Evolutionary conservation across 2,888 invertebrate species (phyloP), one percentile per base, ranked within the genome.

Genomic region (Xestoiulus laeticollis): DNA sequence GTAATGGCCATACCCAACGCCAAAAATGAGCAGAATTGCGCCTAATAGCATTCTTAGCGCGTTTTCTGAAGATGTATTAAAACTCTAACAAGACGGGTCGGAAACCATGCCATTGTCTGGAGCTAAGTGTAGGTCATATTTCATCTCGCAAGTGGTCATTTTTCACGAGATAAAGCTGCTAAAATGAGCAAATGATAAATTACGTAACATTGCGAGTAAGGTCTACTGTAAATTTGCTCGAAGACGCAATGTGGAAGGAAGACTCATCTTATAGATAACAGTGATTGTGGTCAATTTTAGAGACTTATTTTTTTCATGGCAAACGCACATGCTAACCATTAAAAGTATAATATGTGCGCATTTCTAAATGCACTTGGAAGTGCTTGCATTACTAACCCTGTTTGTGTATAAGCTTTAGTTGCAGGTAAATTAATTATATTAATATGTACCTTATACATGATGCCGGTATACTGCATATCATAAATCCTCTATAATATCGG

Each of bases 31-130:
- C 78, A 30, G 3, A 78, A 26, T 78, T 26, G 14, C 30, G 78
- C 14, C 30, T 78, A 78, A 78, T 78, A 30, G 14, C 78, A 30
- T 78, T 78, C 78, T 26, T 78, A 12, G 78, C 22, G 78, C 30
- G 14, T 14, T 78, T 78, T 78, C 30, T 78, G 78, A 30, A 78
- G 30, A 78, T 78, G 26, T 78, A 78, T 78, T 78, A 78, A 78
- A 26, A 78, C 78, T 68, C 59, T 22, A 78, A 78, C 78, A 78
- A 30, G 78, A 30, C 12, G 14, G 30, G 78, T 30, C 12, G 78
- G 78, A 30, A 78, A 78, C 30, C 30, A 14, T 16, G 78, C 78
- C 78, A 30, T 78, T 78, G 78, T 78, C 30, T 30, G 78, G 26
- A 78, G 78, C 30, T 78, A 30, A 78, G 30, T 3, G 12, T 48